phyloP scores from a whole-genome alignment of 1,140 invertebrate species.

The Pseudomyrmex pallidus region DNA sequence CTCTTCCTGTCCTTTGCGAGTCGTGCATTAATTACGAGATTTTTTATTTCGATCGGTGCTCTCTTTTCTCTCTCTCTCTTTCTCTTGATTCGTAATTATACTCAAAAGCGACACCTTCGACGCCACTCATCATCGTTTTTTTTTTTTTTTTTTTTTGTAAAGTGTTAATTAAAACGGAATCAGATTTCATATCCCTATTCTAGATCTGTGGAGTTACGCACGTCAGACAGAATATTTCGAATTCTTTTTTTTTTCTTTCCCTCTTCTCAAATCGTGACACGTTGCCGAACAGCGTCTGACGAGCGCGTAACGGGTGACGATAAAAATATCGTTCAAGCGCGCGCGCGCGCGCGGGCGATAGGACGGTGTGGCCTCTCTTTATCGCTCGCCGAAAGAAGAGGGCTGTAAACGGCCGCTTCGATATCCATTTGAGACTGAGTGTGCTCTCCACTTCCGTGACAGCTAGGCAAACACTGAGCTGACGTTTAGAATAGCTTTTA shows the following conservation, averaged over 20 bases:
- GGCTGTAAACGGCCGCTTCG: conserved; percentile 76
- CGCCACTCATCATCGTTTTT: background rate
- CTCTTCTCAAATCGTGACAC: background rate
- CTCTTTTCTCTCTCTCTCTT: no score
- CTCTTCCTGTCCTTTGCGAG: conserved; percentile 1
- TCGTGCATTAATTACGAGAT: conserved; percentile 31
- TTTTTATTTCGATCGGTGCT: conserved; percentile 25
- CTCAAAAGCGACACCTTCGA: conserved; percentile 4
- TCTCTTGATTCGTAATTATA: background rate
- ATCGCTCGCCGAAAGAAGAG: conserved; percentile 51
- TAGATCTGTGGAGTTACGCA: no score
- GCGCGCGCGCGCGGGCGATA: background rate
- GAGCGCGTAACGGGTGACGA: conserved; percentile 28
- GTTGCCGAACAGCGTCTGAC: background rate
- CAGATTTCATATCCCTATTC: conserved; percentile 2
- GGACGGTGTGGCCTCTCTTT: conserved; percentile 30
- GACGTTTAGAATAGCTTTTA: conserved; percentile 83
- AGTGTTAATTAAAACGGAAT: conserved; percentile 31
- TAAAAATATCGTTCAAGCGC: conserved; percentile 62
- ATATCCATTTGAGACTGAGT: conserved; percentile 76
- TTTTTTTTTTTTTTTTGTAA: background rate
- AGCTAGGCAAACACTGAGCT: conserved; percentile 81
- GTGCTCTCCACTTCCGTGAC: conserved; percentile 77
- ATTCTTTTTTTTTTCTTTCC: background rate
- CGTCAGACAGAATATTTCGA: background rate